Percentiles rank a stretch among this genome's conserved stretches.
Conservation (phyloP, 1,140 invertebrate species). For the Atopsyche davidsoni region DNA sequence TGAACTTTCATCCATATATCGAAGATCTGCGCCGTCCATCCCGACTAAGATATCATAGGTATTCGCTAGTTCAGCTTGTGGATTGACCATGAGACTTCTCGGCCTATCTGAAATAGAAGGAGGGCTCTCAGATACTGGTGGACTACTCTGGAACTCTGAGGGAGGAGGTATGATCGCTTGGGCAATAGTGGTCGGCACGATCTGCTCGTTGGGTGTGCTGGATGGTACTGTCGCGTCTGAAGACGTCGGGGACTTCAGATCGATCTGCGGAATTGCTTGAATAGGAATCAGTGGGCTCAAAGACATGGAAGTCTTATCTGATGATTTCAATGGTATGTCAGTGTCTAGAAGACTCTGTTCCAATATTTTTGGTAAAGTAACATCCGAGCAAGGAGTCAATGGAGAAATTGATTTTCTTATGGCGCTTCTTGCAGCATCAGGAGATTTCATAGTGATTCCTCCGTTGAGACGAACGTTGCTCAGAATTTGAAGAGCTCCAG, state of each 20-base stretch:
- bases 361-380: constrained; percentile 59
- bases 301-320: constrained; percentile 24
- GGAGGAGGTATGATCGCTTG: constrained; percentile 69
- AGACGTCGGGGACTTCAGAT: constrained; percentile 38
- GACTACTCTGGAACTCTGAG: constrained; percentile 62
- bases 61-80: constrained; percentile 47
- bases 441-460: constrained; percentile 45
- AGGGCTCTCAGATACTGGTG: constrained; percentile 56
- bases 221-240: constrained; percentile 42
- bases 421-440: constrained; percentile 37
- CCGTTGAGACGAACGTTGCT: constrained; percentile 55
- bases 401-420: constrained; percentile 35
- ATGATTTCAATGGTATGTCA: constrained; percentile 44
- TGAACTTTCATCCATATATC: constrained; percentile 87
- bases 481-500: constrained; percentile 50
- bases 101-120: constrained; percentile 52
- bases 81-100: constrained; percentile 49
- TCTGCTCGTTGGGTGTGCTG: constrained; percentile 35
- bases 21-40: constrained; percentile 72
- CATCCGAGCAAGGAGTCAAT: constrained; percentile 35
- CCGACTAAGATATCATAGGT: constrained; percentile 71
- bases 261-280: constrained; percentile 6
- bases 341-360: constrained; percentile 58
- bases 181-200: constrained; percentile 49
- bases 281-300: constrained; percentile 21